These are phyloP conservation scores for Musca domestica DNA, from an alignment of 1,140 invertebrate genomes.

Conservation along the genomic window DNA sequence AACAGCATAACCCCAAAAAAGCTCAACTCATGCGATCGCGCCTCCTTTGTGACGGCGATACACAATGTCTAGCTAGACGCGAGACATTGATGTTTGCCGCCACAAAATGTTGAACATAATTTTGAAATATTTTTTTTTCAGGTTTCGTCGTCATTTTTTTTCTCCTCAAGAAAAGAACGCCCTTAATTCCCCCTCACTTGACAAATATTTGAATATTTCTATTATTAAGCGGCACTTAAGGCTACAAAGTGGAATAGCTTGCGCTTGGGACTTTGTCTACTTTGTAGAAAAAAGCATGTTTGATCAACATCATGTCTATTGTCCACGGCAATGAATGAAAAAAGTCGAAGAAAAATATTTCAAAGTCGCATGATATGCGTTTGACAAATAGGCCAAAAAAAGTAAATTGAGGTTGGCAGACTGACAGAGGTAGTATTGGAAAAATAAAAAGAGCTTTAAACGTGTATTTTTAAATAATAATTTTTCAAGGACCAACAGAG, in stretches of 20 bases:
- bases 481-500: too few species aligned
- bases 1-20: too few species aligned
- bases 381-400: conserved; percentile 8
- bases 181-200: conserved; percentile 12
- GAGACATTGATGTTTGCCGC: conserved; percentile 16
- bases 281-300: background rate
- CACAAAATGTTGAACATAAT: conserved; percentile 9
- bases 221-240: conserved; percentile 19
- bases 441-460: too few species aligned
- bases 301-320: background rate
- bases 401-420: too few species aligned
- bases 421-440: too few species aligned
- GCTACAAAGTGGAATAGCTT: conserved; percentile 3
- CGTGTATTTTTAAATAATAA: too few species aligned
- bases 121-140: background rate
- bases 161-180: background rate
- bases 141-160: background rate
- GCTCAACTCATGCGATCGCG: too few species aligned
- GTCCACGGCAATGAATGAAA: background rate
- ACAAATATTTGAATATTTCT: conserved; percentile 20
- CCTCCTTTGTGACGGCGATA: too few species aligned
- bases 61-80: too few species aligned
- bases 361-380: background rate
- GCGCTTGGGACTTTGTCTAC: background rate
- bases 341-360: too few species aligned